Evolutionary conservation across 2,113 vertebrate genomes (phyloP), one percentile per base, ranked within the genome.

Genomic region (Notarius quadriscutis): DNA sequence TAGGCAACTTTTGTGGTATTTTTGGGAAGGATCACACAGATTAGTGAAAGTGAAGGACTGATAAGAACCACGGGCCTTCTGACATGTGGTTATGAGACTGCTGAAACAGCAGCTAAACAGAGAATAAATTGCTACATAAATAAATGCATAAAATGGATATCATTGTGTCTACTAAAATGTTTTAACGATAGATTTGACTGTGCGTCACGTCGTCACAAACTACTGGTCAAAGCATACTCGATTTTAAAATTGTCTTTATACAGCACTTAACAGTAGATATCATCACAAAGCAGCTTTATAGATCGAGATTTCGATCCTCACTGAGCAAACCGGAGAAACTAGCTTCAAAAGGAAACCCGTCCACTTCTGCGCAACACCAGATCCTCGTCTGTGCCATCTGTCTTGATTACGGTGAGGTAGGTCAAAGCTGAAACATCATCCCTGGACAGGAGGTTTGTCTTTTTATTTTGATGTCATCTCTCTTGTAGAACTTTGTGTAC

Each of bases 91-190:
- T 95, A 93, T 94, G 93, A 92, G 94, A 94, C 92, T 90, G 92
- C 93, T 95, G 94, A 95, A 91, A 89, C 93, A 94, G 93, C 94
- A 94, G 95, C 93, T 92, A 94, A 95, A 94, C 94, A 89, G 93
- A 91, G 90, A 95, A 93, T 95, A 90, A 95, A 95, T 94, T 95
- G 94, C 95, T 94, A 95, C 94, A 94, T 95, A 94, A 95, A 96
- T 96, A 96, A 96, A 96, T 95, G 93, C 94, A 94, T 95, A 95
- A 95, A 95, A 93, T 92, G 92, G 93, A 93, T 88, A 93, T 91
- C 25, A 91, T 91, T 93, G 94, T 95, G 91, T 95, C 92, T 92
- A 93, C 93, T 92, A 92, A 93, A 88, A 87, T 86, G 94, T 92
- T 93, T 93, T 91, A 79, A 92, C 18, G 71, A 88, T 87, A 74